Evolutionary conservation across 2,888 invertebrate species (phyloP), one percentile per base, ranked within the genome.

Genomic region (Polymixis flavicincta): DNA sequence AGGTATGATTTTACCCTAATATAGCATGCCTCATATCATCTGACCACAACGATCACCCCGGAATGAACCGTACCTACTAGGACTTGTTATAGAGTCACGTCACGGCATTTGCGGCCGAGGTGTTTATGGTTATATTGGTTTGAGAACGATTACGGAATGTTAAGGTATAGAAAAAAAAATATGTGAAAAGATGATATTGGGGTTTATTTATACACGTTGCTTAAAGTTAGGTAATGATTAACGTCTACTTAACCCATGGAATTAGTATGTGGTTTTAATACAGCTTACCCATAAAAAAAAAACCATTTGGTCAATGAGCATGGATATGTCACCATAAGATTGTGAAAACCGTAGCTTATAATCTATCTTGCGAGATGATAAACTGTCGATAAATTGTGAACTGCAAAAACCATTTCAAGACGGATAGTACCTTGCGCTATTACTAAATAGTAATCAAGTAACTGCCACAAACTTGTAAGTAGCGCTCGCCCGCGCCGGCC

Each of bases 11-110:
- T 48, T 17, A 65, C 52, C 55, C 28, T 45, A 57, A 57, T 61
- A 57, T 55, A 19, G 17, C 25, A n/a, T 54, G 50, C 22, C 55
- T 54, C 66, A 72, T 84, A 78, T 64, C 65, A 11, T 48, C 13
- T 68, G 60, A 80, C 82, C 81, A 45, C 76, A 80, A 60, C 2
- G 13, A 28, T 4, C 1, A 54, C 66, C 50, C 28, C 57, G 50
- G 60, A 60, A 70, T 50, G 19, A 48, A 68, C 13, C n/a, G 42
- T 50, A 59, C 2, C 42, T n/a, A n/a, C n/a, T n/a, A n/a, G n/a
- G 9, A 1, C 32, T 32, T 32, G 19, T 59, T 59, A 59, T 50
- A 32, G 32, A 48, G 45, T 45, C n/a, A 63, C 5, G 9, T n/a
- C 25, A 25, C 7, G 17, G n/a, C 6, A 42, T 45, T 68, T 73